Evolutionary conservation across 2,113 vertebrate species (phyloP).

Genomic region (Chaenocephalus aceratus): DNA sequence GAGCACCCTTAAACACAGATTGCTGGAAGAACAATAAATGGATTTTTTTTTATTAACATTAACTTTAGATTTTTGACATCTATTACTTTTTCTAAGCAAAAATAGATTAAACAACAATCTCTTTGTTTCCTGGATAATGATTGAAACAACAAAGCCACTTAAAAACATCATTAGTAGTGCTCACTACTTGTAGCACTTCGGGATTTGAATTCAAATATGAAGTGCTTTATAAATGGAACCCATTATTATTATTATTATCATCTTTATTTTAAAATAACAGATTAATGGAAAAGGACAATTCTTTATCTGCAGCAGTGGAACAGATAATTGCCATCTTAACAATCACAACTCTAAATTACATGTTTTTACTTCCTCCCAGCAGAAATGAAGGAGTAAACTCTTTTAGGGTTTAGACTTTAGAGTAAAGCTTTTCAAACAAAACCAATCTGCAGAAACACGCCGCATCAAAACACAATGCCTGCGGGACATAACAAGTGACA

Average conservation of each 20-base stretch:
- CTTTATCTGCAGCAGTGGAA: background rate
- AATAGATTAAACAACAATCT: background rate
- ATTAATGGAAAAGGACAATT: too few species aligned
- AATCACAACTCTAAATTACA: background rate
- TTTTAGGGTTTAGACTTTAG: conserved; percentile 24
- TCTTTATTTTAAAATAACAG: too few species aligned
- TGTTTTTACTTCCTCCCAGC: conserved; percentile 18
- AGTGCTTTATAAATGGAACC: too few species aligned
- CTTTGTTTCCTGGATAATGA: background rate
- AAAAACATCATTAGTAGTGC: too few species aligned
- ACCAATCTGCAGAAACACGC: conserved; percentile 23
- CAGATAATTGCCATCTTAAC: background rate
- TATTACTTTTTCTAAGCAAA: too few species aligned
- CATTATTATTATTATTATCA: too few species aligned
- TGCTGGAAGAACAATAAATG: background rate
- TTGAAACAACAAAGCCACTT: too few species aligned
- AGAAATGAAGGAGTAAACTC: conserved; percentile 21
- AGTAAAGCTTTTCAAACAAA: conserved; percentile 19
- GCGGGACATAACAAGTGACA: conserved; percentile 25
- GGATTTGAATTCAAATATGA: too few species aligned
- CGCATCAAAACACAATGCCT: conserved; percentile 28
- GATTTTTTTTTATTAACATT: background rate
- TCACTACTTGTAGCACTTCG: too few species aligned
- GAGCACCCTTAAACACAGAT: background rate
- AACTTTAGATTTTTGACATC: background rate